Evolutionary conservation across 2,888 invertebrate genomes (phyloP), one percentile per base, ranked within the genome.

Genomic region (Oxystoma pomonae): DNA sequence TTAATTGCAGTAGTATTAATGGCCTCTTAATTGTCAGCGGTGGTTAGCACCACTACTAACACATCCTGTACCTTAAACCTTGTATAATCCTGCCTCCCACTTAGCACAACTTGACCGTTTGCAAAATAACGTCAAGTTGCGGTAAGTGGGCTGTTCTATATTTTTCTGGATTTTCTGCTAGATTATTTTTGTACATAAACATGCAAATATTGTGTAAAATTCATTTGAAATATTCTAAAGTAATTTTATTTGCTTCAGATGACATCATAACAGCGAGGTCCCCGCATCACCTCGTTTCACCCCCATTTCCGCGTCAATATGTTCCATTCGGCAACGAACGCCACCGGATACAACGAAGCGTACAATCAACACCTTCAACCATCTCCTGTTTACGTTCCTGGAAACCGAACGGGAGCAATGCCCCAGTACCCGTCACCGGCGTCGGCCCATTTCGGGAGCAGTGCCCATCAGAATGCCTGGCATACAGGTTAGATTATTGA

Each of bases 361-460:
- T 78, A 77, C 66, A 80, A 81, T 66, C 81, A 83, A 61, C 81
- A 81, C 72, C 65, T 71, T 17, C 80, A 83, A 20, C 83, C 83
- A 65, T 79, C 87, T 1, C 89, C 89, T 2, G 89, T 89, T 55
- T 89, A 89, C 78, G 89, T 89, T 65, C 73, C 72, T 20, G 86
- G 87, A 35, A 86, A 86, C 68, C 83, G 86, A 58, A 58, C 64
- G 3, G 58, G 63, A 12, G 74, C 78, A 12, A 75, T 78, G 59
- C 81, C 86, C 63, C 81, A 80, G 67, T 81, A 81, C 68, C 83
- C 85, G 35, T 82, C 85, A 61, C 74, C 76, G 9, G 75, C 76
- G 17, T 71, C 75, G 18, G 73, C 77, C 20, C 78, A 77, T 64
- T 77, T 77, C 61, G 75, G 75, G 53, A 74, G 77, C 62, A 74